Evolutionary conservation across 2,113 vertebrate species (phyloP).

Genomic region (Oenanthe oenanthe): DNA sequence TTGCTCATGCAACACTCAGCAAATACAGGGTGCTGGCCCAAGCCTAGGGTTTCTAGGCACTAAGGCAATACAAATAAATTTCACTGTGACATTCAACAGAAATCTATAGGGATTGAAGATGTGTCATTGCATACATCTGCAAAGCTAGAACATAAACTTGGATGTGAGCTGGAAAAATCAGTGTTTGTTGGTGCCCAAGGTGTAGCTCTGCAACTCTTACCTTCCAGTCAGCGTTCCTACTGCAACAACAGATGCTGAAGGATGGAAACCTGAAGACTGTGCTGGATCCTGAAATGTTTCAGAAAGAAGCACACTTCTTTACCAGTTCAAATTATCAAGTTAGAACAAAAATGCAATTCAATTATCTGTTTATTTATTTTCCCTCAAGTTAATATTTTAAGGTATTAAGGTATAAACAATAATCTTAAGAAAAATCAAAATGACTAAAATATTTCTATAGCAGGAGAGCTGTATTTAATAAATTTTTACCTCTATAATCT

Average conservation of each 20-base stretch:
- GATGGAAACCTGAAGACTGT: conserved; percentile 95
- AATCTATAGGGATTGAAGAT: background rate
- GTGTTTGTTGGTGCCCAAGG: background rate
- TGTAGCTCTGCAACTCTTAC: conserved; percentile 65
- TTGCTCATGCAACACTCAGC: background rate
- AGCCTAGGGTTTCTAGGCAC: background rate
- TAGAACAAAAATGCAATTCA: background rate
- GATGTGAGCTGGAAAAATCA: background rate
- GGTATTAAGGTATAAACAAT: background rate
- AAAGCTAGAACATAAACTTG: background rate
- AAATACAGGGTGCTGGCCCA: background rate
- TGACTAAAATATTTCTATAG: background rate
- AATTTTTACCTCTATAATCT: conserved; percentile 85
- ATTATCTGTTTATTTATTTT: background rate
- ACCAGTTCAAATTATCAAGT: background rate
- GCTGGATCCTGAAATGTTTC: conserved; percentile 85
- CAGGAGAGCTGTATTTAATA: background rate
- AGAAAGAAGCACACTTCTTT: conserved; percentile 48
- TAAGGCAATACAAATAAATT: background rate
- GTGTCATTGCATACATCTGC: background rate
- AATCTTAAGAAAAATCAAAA: background rate
- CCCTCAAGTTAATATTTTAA: background rate
- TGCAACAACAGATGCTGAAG: conserved; percentile 91
- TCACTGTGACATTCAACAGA: background rate
- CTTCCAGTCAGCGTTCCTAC: conserved; percentile 94